Base-by-base conservation (phyloP, 2,888 invertebrate species). In the Clanis bilineata region DNA sequence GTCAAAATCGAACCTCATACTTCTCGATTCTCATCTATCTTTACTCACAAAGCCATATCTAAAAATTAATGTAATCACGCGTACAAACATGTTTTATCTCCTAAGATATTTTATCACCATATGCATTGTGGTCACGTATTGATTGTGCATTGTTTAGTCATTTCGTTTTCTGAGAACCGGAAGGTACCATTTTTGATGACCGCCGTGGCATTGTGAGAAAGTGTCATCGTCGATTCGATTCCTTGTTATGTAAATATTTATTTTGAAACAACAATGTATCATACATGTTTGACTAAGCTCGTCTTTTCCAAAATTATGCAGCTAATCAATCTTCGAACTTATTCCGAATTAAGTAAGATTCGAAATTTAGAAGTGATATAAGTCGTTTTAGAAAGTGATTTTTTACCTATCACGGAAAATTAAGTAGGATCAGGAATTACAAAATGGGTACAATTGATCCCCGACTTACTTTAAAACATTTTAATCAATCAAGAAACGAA, bases 61-160 rank as follows among this genome's bases (percentile, higher is more conserved):
- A 12, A 2, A 32, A 36, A 12, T 36, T 9, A 36, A 36, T 36
- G 36, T 36, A 36, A 36, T 36, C 36, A 36, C 9, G 10, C 36
- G 10, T 12, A 28, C 9, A 51, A 15, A 18, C 32, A 51, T 51
- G 51, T 51, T 28, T 18, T 28, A 51, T 51, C 28, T 15, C 9
- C 12, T 21, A 51, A 51, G 18, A 51, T 32, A 12, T 45, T 25
- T 18, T 51, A 32, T 15, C 18, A 51, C 51, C 3, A 32, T 51
- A 28, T 28, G 9, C 7, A 51, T 18, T 15, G 32, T 32, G 18
- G 18, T 51, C 51, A 51, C 51, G 51, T 51, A 51, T 32, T 18
- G 32, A 51, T 32, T 51, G 32, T 32, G 51, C 51, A 32, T 51
- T 51, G 51, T 51, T 51, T 15, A 51, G 18, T 51, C 51, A 51